phyloP scores from a whole-genome alignment of 2,888 invertebrate species.

The Drosophila demipolita region DNA sequence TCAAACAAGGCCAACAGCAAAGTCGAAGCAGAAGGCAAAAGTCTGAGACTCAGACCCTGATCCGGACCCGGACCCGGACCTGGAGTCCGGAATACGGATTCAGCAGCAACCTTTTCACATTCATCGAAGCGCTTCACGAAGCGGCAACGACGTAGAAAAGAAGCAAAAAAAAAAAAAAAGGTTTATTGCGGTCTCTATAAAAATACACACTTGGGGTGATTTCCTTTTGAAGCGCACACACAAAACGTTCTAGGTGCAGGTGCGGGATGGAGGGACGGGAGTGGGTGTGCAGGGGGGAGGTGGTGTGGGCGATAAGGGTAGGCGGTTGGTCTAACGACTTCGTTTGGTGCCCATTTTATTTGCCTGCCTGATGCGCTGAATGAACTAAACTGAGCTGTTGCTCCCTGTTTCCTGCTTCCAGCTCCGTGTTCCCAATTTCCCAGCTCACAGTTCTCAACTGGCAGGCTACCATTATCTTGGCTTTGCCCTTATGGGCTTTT shows the following conservation, averaged over 20 bases:
- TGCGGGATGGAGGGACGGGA: constrained; percentile 19
- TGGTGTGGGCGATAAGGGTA: constrained; percentile 16
- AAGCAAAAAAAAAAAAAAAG: constrained; percentile 46
- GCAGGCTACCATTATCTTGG: constrained; percentile 68
- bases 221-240: constrained; percentile 74
- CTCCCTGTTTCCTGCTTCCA: not conserved
- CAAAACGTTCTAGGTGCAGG: constrained; percentile 62
- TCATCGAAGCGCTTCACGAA: constrained; percentile 62
- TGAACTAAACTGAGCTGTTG: constrained; percentile 46
- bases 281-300: not conserved
- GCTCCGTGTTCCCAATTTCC: constrained; percentile 8
- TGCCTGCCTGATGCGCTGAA: constrained; percentile 58
- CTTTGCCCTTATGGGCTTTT: constrained; percentile 80
- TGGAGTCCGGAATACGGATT: constrained; percentile 35
- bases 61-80: constrained; percentile 3
- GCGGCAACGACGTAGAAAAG: constrained; percentile 50
- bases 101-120: constrained; percentile 48
- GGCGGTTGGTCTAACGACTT: constrained; percentile 71
- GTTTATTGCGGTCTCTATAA: constrained; percentile 81
- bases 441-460: constrained; percentile 10
- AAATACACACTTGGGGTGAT: constrained; percentile 81
- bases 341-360: constrained; percentile 78
- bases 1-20: constrained; percentile 52
- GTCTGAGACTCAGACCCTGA: constrained; percentile 1
- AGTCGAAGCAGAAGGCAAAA: constrained; percentile 11